Base-by-base conservation (phyloP, 1,140 invertebrate species). In the Cataglyphis hispanica region DNA sequence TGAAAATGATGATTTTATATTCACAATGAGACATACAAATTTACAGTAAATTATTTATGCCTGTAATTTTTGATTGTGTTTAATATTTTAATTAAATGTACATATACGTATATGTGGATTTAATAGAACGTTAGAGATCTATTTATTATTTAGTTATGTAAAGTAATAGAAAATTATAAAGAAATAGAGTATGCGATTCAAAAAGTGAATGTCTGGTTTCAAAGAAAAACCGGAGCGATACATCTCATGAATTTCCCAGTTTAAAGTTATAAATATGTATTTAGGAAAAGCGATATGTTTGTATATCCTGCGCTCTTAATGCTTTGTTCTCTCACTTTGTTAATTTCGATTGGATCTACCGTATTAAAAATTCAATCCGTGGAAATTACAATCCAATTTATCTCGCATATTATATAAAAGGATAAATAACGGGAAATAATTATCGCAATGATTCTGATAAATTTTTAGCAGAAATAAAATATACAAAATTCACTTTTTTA, bases 151-250 rank as follows among this genome's bases (percentile, higher is more conserved):
- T 7, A 53, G n/a, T 72, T 81, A 40, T 43, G 16, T 11, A 16
- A 43, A 1, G 16, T 40, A 81, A 81, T 37, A 81, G 34, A 56
- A 19, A 80, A 7, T 78, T 66, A 78, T 78, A n/a, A 56, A 80
- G 46, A 80, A 27, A 69, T 22, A 80, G 16, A 16, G 22, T 25
- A 40, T 1, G 2, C 1, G 6, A 70, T 81, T 58, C 34, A n/a
- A 70, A 81, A 81, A 50, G 43, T 70, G 22, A 25, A 67, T 27
- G n/a, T 27, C 40, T 43, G 34, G 19, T 81, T 70, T 70, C 16
- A 58, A 37, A 58, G 31, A 70, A 81, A 81, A 70, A 81, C 50
- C 6, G 13, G 16, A 31, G 16, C 22, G n/a, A 40, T 6, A 66
- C 25, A 25, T 16, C 13, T 50, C 3, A 19, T 50, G 11, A 31